phyloP scores from a whole-genome alignment of 2,113 vertebrate species.

The Pipra filicauda region DNA sequence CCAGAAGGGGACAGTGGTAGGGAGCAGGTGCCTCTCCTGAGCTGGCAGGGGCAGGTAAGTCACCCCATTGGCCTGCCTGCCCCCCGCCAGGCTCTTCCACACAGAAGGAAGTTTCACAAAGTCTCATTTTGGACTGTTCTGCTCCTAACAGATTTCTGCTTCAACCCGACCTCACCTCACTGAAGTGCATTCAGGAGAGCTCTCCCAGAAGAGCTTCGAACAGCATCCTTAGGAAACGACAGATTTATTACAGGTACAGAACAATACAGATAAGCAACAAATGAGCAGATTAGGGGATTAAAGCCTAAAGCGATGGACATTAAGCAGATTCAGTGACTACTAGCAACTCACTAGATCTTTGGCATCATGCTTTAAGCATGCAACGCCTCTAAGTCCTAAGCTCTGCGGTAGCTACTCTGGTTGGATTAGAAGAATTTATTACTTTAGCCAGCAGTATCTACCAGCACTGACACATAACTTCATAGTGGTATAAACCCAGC shows the following conservation, averaged over 20 bases:
- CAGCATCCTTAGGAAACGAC: not conserved
- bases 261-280: not conserved
- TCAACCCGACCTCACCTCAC: not conserved
- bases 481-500: not conserved
- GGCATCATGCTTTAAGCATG: not conserved
- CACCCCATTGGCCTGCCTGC: not conserved
- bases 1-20: rapidly evolving
- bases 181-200: not conserved
- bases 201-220: not conserved
- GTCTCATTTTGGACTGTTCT: not conserved
- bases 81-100: not conserved
- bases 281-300: not conserved
- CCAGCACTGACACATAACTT: not conserved
- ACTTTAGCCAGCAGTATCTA: not conserved
- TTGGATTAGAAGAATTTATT: not conserved
- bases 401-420: not conserved
- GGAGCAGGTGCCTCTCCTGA: not conserved
- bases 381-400: not conserved
- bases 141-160: not conserved
- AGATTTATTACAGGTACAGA: not conserved
- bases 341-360: not conserved
- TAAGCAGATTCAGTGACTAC: not conserved
- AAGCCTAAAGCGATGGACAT: not conserved
- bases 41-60: not conserved
- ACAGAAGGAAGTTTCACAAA: not conserved